Evolutionary conservation across 1,140 invertebrate genomes (phyloP), one percentile per base, ranked within the genome.

Genomic region (Drosophila pandora): DNA sequence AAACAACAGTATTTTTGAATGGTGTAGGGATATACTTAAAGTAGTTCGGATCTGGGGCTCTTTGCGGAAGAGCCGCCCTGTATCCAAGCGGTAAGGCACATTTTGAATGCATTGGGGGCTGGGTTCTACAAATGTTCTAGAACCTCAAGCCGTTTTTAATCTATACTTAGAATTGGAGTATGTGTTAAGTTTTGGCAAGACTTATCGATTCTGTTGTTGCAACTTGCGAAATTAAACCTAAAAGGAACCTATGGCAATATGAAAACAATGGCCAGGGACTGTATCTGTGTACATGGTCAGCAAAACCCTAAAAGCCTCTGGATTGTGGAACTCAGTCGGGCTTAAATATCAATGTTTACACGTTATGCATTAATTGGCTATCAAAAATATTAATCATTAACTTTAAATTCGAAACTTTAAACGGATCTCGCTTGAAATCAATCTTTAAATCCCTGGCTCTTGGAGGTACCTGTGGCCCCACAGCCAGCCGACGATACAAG

Each of bases 171-270:
- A 64, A 61, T 34, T 41, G 80, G 72, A 60, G 56, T 54, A 79
- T 71, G 45, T 37, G 59, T 79, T 82, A 82, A 83, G 83, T 81
- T 83, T 83, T 90, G 89, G 89, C 84, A 90, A 90, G 89, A 90
- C 89, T 83, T 74, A 47, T 89, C 56, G 89, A 90, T 90, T 90
- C 76, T 90, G 89, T 90, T 90, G 53, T 63, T 59, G 72, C 73
- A 81, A 67, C 56, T 69, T 68, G 65, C 57, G 17, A 52, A 61
- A 17, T 53, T 70, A 65, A 65, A 76, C 48, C 25, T 37, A 88
- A 71, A 89, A 87, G 83, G 83, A 87, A 87, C 83, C 83, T 68
- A 87, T 72, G 64, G 58, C 59, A 88, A 79, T 55, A 72, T 63
- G 71, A 59, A 68, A 55, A 59, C 43, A 34, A 32, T 60, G 59